Evolutionary conservation across 2,113 vertebrate genomes (phyloP).

Genomic region (Chunga burmeisteri): DNA sequence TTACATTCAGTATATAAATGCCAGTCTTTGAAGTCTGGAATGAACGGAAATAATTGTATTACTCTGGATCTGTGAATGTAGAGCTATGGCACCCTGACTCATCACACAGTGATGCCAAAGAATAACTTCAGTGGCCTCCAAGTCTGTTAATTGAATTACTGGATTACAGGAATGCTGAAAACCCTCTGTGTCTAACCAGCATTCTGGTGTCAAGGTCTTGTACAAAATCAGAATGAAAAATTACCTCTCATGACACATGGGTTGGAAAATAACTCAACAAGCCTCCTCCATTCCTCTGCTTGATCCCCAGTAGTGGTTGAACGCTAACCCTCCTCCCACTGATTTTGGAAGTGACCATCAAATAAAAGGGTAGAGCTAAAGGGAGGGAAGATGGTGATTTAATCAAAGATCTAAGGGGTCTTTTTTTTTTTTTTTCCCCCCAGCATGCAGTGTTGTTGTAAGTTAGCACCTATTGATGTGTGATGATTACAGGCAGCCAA

Average conservation of each 20-base stretch:
- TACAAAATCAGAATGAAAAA: background rate
- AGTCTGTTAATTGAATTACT: background rate
- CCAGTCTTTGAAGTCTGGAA: background rate
- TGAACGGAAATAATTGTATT: background rate
- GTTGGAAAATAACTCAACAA: background rate
- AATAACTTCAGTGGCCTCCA: background rate
- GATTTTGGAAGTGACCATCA: conserved; percentile 1
- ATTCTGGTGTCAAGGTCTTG: background rate
- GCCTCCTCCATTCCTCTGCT: background rate
- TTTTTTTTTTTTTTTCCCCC: accelerated
- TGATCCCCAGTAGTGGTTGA: background rate
- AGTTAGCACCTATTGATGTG: background rate
- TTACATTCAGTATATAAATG: background rate
- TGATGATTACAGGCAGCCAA: background rate
- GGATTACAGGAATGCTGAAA: background rate
- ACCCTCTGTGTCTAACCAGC: background rate
- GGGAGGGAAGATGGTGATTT: background rate
- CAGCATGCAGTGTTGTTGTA: background rate
- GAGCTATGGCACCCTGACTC: background rate
- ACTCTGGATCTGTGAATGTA: background rate
- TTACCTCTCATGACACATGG: background rate
- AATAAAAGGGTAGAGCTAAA: background rate
- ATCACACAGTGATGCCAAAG: background rate
- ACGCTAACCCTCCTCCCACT: background rate
- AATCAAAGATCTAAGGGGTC: conserved; percentile 10